Evolutionary conservation across 2,113 vertebrate species (phyloP).

Genomic region (Aegithalos caudatus): DNA sequence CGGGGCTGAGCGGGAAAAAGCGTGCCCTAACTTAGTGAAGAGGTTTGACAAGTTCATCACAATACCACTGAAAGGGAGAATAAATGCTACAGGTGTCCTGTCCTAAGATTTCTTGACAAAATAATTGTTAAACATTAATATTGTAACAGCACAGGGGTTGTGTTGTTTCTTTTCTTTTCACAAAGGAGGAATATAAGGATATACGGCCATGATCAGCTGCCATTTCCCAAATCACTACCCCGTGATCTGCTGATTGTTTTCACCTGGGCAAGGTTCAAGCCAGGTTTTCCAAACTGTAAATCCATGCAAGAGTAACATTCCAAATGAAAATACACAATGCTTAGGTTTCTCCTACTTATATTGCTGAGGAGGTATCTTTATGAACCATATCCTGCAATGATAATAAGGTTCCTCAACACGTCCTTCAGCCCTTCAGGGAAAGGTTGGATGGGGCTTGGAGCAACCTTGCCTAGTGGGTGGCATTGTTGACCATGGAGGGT

Average conservation of each 20-base stretch:
- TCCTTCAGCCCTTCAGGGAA: neutral
- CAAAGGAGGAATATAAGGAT: neutral
- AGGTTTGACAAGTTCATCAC: neutral
- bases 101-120: neutral
- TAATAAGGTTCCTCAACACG: neutral
- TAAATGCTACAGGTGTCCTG: neutral
- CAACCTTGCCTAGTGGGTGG: neutral
- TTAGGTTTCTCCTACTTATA: neutral
- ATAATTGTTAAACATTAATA: neutral
- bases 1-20: constrained; percentile 78
- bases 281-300: neutral
- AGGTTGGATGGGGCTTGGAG: neutral
- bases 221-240: neutral
- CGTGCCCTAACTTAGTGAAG: neutral
- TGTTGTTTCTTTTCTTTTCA: neutral
- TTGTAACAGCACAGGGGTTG: accelerated
- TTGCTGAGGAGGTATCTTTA: neutral
- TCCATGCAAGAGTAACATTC: neutral
- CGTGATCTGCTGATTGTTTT: neutral
- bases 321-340: neutral
- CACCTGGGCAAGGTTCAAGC: neutral
- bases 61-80: neutral
- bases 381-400: neutral
- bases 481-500: neutral
- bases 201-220: neutral